Conservation (phyloP, 1,140 invertebrate genomes). For the Apis dorsata region DNA sequence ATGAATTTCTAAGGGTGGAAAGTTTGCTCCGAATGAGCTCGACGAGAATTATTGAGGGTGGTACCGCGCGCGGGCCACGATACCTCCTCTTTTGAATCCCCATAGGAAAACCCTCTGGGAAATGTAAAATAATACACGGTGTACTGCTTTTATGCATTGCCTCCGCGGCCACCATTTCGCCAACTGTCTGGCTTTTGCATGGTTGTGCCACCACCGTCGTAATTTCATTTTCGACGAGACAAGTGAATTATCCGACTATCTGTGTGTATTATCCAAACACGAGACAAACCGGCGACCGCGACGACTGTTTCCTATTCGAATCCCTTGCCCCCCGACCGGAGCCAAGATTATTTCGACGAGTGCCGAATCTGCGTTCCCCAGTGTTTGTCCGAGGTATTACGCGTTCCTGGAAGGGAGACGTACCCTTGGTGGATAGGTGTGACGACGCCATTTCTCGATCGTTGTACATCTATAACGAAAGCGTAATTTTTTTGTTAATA, state of each 20-base stretch:
- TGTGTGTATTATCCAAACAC: conserved; percentile 65
- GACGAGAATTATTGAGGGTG: conserved; percentile 26
- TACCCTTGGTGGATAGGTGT: conserved; percentile 3
- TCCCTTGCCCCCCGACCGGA: neutral
- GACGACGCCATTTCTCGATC: conserved; percentile 45
- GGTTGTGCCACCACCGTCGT: conserved; percentile 53
- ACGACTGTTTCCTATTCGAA: conserved; percentile 32
- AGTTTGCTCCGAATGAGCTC: neutral
- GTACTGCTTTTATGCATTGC: conserved; percentile 66
- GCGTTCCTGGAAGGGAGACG: conserved; percentile 13
- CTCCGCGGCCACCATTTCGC: conserved; percentile 54
- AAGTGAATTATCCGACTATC: conserved; percentile 67
- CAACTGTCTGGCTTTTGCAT: conserved; percentile 57
- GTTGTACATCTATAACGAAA: too few species aligned
- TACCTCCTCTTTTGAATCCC: conserved; percentile 21
- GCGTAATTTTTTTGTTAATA: too few species aligned
- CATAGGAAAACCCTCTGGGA: conserved; percentile 60
- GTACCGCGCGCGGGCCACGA: neutral
- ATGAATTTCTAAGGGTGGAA: conserved; percentile 38
- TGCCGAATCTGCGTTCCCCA: conserved; percentile 52
- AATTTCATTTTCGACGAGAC: conserved; percentile 67
- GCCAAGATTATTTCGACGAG: conserved; percentile 52
- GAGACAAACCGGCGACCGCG: conserved; percentile 24
- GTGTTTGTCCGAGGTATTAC: conserved; percentile 53
- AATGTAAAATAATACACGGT: conserved; percentile 75